Conservation (phyloP, 1,140 invertebrate genomes). For the Hyposmocoma kahamanoa region DNA sequence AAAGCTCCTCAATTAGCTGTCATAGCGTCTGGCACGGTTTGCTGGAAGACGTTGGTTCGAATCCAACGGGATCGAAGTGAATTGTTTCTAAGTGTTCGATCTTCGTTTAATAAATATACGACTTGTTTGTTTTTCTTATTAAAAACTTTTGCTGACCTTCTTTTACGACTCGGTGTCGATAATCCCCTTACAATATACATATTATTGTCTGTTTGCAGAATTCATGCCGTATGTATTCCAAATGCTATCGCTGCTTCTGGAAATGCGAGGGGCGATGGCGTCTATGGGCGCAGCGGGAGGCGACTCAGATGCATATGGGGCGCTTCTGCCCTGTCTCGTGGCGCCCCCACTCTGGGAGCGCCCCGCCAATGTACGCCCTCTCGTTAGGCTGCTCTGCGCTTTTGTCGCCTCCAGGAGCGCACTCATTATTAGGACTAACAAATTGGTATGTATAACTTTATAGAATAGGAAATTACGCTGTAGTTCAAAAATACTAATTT, state of each 20-base stretch:
- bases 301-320: conserved; percentile 87
- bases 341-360: conserved; percentile 93
- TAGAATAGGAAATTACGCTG: conserved; percentile 75
- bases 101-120: too few species aligned
- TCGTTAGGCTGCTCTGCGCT: conserved; percentile 91
- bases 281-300: conserved; percentile 55
- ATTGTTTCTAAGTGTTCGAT: too few species aligned
- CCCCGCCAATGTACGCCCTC: conserved; percentile 91
- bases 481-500: too few species aligned
- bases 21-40: too few species aligned
- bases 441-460: conserved; percentile 69
- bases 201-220: conserved; percentile 77
- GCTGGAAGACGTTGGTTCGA: too few species aligned
- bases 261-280: conserved; percentile 77
- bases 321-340: conserved; percentile 90
- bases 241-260: conserved; percentile 93
- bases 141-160: too few species aligned
- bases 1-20: too few species aligned
- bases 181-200: too few species aligned
- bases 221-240: conserved; percentile 99
- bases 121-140: too few species aligned
- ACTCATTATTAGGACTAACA: conserved; percentile 81
- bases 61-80: too few species aligned
- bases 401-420: conserved; percentile 85
- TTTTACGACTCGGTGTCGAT: too few species aligned